Evolutionary conservation across 2,797 vertebrate species (phyloP).

Genomic region (Sebastes ruberrimus): DNA sequence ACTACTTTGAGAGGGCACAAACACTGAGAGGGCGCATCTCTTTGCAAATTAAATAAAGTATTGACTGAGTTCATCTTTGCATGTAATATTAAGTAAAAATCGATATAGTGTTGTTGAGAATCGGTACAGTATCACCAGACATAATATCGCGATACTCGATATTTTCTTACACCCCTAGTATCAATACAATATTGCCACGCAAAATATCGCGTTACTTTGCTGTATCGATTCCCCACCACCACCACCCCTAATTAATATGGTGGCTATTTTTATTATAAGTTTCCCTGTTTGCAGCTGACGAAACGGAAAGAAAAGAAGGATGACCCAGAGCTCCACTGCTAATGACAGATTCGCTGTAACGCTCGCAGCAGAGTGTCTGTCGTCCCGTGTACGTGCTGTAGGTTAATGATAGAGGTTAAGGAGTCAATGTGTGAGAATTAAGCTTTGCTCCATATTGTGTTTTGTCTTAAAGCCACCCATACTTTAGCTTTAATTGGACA

Average conservation of each 20-base stretch:
- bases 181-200: too few species aligned
- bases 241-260: accelerated
- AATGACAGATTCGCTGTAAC: neutral
- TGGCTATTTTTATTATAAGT: neutral
- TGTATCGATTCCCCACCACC: too few species aligned
- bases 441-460: slow-evolving; percentile 28
- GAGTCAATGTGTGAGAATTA: slow-evolving; percentile 20
- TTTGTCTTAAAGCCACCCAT: slow-evolving; percentile 52
- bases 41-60: too few species aligned
- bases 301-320: neutral
- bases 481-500: slow-evolving; percentile 68
- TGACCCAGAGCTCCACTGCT: neutral
- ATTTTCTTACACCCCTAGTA: too few species aligned
- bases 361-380: neutral
- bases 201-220: too few species aligned
- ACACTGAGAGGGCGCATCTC: too few species aligned
- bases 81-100: too few species aligned
- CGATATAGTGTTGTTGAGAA: accelerated
- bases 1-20: too few species aligned
- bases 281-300: neutral
- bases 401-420: slow-evolving; percentile 48
- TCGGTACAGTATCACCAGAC: too few species aligned
- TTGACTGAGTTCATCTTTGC: too few species aligned
- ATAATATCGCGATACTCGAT: too few species aligned
- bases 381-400: neutral